Percentiles rank a stretch among this genome's conserved stretches.
Evolutionary conservation across 2,113 vertebrate species (phyloP).

Genomic region (Craseonycteris thonglongyai): DNA sequence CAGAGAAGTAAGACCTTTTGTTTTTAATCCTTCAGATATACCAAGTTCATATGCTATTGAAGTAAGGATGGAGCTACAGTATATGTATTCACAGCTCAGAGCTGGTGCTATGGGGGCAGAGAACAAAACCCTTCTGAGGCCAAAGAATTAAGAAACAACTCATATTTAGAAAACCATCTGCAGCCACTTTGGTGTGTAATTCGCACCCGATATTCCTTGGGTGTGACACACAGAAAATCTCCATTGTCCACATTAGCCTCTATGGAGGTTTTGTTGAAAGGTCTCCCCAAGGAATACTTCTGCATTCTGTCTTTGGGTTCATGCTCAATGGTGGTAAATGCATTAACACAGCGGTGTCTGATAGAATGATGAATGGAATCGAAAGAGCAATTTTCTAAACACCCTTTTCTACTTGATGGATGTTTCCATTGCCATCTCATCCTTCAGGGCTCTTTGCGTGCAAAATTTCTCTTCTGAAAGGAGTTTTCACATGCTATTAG

Average conservation of each 20-base stretch:
- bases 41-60: not conserved
- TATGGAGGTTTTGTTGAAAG: conserved; percentile 9
- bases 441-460: conserved; percentile 54
- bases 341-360: conserved; percentile 60
- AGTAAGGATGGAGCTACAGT: not conserved
- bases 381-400: conserved; percentile 56
- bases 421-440: conserved; percentile 44
- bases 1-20: conserved; percentile 16
- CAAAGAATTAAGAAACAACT: not conserved
- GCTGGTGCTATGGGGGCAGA: not conserved
- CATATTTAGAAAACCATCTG: not conserved
- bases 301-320: conserved; percentile 43
- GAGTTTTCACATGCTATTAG: conserved; percentile 48
- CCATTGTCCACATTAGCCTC: not conserved
- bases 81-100: not conserved
- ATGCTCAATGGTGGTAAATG: conserved; percentile 49
- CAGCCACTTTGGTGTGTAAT: not conserved
- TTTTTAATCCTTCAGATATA: not conserved
- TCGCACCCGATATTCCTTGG: not conserved
- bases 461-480: conserved; percentile 51
- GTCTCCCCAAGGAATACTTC: not conserved
- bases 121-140: not conserved
- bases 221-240: not conserved
- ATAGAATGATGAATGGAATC: conserved; percentile 61
- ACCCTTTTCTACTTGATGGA: conserved; percentile 62